Evolutionary conservation across 2,888 invertebrate genomes (phyloP).

Genomic region (Leptinotarsa rubiginosa): DNA sequence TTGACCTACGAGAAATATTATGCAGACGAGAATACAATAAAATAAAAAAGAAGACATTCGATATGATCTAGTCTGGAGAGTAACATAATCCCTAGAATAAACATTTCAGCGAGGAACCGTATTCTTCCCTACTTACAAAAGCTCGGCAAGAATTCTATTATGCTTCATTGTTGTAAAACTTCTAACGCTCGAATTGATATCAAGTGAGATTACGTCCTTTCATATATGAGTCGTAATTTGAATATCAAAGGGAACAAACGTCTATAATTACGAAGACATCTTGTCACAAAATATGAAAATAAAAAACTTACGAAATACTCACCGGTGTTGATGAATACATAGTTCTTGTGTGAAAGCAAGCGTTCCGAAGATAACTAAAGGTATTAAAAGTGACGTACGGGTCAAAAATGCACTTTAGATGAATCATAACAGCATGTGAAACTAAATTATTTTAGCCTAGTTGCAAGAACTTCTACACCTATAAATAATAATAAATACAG

Average conservation of each 20-base stretch:
- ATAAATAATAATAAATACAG: not conserved
- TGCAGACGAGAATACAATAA: constrained; percentile 9
- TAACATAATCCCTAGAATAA: constrained; percentile 51
- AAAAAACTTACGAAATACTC: constrained; percentile 21
- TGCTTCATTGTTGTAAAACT: constrained; percentile 32
- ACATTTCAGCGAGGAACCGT: constrained; percentile 45
- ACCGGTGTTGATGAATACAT: constrained; percentile 27
- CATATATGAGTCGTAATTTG: constrained; percentile 38
- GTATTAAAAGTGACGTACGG: constrained; percentile 23
- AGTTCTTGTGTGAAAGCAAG: constrained; percentile 16
- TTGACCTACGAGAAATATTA: constrained; percentile 3
- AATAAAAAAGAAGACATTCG: constrained; percentile 43
- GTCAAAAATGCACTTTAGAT: constrained; percentile 22
- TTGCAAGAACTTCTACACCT: constrained; percentile 5
- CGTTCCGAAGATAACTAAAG: constrained; percentile 2
- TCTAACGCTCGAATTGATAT: constrained; percentile 42
- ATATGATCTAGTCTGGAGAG: constrained; percentile 44
- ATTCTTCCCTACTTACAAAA: constrained; percentile 32
- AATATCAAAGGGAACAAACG: constrained; percentile 46
- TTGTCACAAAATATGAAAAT: constrained; percentile 23
- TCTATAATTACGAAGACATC: constrained; percentile 36
- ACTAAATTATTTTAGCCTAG: constrained; percentile 16
- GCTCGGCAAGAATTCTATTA: constrained; percentile 42
- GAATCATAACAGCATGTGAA: constrained; percentile 15
- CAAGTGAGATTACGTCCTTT: constrained; percentile 43